These are phyloP conservation scores for Phasianus colchicus DNA, from an alignment of 2,113 vertebrate genomes.

Conservation along the genomic window DNA sequence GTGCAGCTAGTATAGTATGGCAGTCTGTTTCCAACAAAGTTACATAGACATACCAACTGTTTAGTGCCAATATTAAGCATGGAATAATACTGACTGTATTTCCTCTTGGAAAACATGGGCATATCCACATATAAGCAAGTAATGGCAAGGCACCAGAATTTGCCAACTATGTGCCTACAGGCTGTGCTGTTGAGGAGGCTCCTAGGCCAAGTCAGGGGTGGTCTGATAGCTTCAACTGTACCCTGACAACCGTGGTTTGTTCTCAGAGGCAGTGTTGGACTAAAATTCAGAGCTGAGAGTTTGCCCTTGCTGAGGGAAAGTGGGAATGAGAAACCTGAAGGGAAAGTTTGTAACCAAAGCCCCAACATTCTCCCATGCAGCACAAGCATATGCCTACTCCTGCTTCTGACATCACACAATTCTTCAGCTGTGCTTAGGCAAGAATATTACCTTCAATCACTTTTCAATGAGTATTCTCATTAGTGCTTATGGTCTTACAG, in stretches of 20 bases:
- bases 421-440: slow-evolving; percentile 38
- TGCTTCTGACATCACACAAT: slow-evolving; percentile 33
- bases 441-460: background rate
- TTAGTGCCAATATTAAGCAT: background rate
- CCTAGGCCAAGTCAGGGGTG: slow-evolving; percentile 6
- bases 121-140: background rate
- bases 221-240: slow-evolving; percentile 5
- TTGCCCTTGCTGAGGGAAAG: slow-evolving; percentile 27
- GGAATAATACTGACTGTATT: background rate
- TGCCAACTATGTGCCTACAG: background rate
- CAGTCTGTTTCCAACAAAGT: background rate
- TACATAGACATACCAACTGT: background rate
- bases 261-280: slow-evolving; percentile 22
- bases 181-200: background rate
- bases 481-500: background rate
- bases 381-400: background rate
- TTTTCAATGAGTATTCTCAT: background rate
- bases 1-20: background rate
- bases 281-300: slow-evolving; percentile 18
- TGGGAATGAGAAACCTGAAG: background rate
- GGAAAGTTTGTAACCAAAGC: slow-evolving; percentile 18
- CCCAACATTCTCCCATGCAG: slow-evolving; percentile 32
- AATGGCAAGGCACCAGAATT: background rate
- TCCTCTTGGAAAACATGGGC: background rate
- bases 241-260: slow-evolving; percentile 3